phyloP scores from a whole-genome alignment of 2,888 invertebrate species.

The Phasia obesa region DNA sequence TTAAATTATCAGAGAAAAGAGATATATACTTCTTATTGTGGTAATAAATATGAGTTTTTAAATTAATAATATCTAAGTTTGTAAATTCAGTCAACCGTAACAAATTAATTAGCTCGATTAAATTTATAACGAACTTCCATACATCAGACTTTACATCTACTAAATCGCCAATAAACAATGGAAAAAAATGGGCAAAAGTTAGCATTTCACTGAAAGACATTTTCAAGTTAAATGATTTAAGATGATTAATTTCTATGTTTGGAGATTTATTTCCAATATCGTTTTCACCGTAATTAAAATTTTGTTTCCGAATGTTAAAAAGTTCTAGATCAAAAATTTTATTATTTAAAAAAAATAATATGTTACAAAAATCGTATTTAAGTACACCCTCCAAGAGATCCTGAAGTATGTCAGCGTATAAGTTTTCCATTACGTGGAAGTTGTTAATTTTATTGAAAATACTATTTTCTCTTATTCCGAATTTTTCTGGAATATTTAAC shows the following conservation, averaged over 20 bases:
- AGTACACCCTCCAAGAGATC: conserved; percentile 21
- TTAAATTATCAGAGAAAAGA: conserved; percentile 41
- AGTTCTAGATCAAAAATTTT: conserved; percentile 20
- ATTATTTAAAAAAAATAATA: background rate
- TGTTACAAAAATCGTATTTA: conserved; percentile 28
- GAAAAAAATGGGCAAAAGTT: conserved; percentile 11
- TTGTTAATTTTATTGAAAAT: conserved; percentile 21
- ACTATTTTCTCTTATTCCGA: conserved; percentile 2
- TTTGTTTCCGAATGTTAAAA: conserved; percentile 20
- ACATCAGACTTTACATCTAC: conserved; percentile 1
- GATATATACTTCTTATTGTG: conserved; percentile 41
- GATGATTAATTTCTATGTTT: conserved; percentile 20
- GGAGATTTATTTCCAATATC: conserved; percentile 57
- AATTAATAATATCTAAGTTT: conserved; percentile 41
- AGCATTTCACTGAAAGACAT: conserved; percentile 39
- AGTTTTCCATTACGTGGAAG: conserved; percentile 3
- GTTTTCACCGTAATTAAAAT: conserved; percentile 50
- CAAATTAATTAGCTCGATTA: conserved; percentile 44
- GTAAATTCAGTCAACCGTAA: background rate
- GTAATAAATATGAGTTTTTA: conserved; percentile 39
- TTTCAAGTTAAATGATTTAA: conserved; percentile 52
- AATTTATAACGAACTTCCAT: conserved; percentile 49
- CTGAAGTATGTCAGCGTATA: conserved; percentile 5
- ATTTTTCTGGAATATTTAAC: conserved; percentile 13
- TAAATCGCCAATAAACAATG: background rate